Conservation (phyloP, 2,797 vertebrate species). For the Centropyge bicolor region DNA sequence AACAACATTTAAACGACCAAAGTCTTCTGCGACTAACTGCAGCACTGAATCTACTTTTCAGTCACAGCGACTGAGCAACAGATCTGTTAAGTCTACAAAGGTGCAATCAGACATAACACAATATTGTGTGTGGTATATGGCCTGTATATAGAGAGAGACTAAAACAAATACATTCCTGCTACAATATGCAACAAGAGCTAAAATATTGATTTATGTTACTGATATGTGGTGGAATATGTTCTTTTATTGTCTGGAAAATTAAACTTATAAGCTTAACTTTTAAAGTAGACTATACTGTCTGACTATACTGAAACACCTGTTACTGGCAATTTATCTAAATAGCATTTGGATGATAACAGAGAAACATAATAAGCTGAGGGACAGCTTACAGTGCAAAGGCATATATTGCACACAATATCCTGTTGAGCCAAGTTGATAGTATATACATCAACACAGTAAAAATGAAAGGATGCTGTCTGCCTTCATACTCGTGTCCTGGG, state of each 20-base stretch:
- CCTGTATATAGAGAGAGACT: not conserved
- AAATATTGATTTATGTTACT: not conserved
- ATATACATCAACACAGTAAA: not conserved
- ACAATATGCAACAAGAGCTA: not conserved
- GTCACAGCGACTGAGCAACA: not conserved
- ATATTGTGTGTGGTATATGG: not conserved
- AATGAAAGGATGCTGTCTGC: not conserved
- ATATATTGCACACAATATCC: not conserved
- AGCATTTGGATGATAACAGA: not conserved
- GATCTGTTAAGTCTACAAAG: not conserved
- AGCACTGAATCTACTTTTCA: not conserved
- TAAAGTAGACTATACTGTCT: not conserved
- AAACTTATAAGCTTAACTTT: not conserved
- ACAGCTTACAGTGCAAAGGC: not conserved
- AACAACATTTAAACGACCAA: not conserved
- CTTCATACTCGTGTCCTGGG: not conserved
- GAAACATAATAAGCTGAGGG: not conserved
- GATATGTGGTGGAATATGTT: not conserved
- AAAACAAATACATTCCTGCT: too few species aligned
- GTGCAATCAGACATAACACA: constrained; percentile 1
- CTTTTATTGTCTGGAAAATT: not conserved
- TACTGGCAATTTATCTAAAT: not conserved
- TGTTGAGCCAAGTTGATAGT: too few species aligned
- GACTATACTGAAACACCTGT: constrained; percentile 19
- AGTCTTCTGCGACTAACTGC: not conserved